Evolutionary conservation across 2,797 vertebrate species (phyloP).

Genomic region (Merluccius polli): DNA sequence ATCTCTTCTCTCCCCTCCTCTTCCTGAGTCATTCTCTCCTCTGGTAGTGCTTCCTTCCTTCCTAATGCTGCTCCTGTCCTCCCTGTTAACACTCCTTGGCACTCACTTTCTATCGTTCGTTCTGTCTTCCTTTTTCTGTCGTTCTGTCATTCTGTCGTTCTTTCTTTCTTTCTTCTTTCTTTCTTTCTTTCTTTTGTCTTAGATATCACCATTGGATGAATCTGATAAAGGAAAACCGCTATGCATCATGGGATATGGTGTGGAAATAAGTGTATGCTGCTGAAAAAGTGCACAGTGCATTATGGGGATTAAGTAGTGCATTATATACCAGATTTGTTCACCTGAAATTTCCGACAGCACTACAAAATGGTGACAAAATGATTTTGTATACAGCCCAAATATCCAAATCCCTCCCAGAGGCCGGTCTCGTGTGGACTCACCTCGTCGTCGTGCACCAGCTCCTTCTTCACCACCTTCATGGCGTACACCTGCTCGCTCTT

Average conservation of each 20-base stretch:
- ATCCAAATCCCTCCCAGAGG: too few relatives aligned
- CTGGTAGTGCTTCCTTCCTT: background rate
- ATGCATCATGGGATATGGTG: too few relatives aligned
- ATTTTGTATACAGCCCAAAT: too few relatives aligned
- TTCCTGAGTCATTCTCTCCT: background rate
- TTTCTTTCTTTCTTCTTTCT: background rate
- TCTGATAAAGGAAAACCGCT: background rate
- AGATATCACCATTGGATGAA: background rate
- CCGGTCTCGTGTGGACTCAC: constrained; percentile 59
- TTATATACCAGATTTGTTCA: too few relatives aligned
- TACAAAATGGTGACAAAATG: too few relatives aligned
- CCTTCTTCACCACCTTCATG: constrained; percentile 99
- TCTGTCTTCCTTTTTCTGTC: background rate
- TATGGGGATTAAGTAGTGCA: background rate
- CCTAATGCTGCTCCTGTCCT: background rate
- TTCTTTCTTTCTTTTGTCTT: background rate
- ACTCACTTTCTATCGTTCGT: too few relatives aligned
- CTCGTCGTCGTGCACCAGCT: constrained; percentile 96
- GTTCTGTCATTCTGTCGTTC: background rate
- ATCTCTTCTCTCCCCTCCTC: background rate
- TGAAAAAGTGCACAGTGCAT: background rate
- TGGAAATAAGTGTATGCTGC: background rate
- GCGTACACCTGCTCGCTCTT: constrained; percentile 93
- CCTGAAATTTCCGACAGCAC: too few relatives aligned
- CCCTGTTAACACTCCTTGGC: too few relatives aligned